phyloP scores from a whole-genome alignment of 2,797 vertebrate species.

The Anniella stebbinsi region DNA sequence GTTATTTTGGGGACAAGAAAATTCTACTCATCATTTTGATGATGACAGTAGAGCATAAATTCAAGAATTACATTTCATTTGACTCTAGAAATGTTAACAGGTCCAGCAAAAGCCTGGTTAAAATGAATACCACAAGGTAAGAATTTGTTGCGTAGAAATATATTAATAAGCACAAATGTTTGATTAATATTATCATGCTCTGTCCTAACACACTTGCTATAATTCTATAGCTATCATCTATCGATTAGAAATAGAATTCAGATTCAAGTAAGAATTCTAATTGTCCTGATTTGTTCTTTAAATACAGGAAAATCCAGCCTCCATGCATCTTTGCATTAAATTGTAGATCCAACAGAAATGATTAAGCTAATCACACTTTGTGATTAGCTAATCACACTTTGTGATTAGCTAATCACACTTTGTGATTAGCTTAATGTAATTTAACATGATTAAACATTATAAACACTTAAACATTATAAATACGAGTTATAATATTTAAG shows the following conservation, averaged over 20 bases:
- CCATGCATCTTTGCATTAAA: neutral
- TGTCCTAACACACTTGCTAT: neutral
- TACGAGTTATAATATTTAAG: neutral
- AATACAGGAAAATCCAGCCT: conserved; percentile 1
- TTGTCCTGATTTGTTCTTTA: neutral
- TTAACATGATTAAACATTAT: no score
- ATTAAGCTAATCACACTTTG: neutral
- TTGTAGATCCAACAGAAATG: neutral
- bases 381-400: neutral
- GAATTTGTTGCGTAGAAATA: neutral
- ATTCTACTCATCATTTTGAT: neutral
- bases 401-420: neutral
- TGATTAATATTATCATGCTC: neutral
- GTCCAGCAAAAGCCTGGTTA: neutral
- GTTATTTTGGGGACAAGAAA: neutral
- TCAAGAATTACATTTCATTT: neutral
- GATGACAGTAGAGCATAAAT: neutral
- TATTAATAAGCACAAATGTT: neutral
- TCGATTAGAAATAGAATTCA: neutral
- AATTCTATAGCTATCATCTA: neutral
- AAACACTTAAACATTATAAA: neutral
- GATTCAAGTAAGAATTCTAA: conserved; percentile 11
- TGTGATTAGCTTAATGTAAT: no score
- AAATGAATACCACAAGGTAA: neutral
- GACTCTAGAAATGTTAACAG: neutral